These are phyloP conservation scores for Rhea pennata DNA, from an alignment of 2,113 vertebrate species.

Conservation along the genomic window DNA sequence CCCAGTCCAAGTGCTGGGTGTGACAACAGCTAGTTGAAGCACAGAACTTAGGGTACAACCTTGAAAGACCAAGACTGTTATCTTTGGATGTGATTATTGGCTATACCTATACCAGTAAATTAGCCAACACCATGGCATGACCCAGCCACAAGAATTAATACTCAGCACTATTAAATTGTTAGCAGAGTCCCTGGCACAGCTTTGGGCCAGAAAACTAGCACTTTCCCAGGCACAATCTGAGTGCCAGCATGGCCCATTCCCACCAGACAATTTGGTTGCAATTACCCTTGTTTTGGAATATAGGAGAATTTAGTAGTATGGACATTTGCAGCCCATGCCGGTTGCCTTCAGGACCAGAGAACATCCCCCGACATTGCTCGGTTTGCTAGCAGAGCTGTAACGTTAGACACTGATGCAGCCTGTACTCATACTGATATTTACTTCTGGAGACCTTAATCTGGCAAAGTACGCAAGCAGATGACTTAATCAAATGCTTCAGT, in stretches of 20 bases:
- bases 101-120: background rate
- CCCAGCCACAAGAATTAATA: background rate
- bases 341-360: background rate
- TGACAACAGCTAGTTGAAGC: background rate
- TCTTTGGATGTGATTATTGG: background rate
- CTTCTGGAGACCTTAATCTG: background rate
- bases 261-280: background rate
- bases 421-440: background rate
- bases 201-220: background rate
- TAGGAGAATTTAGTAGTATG: background rate
- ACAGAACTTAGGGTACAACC: background rate
- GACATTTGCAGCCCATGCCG: background rate
- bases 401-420: background rate
- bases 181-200: background rate
- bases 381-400: background rate
- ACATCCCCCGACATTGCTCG: background rate
- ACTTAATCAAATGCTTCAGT: constrained; percentile 18
- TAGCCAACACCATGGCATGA: background rate
- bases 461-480: background rate
- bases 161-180: background rate
- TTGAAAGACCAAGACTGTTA: background rate
- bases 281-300: background rate
- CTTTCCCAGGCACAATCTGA: background rate
- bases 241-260: background rate
- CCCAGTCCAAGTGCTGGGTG: background rate